Evolutionary conservation across 2,113 vertebrate species (phyloP).

Genomic region (Saiga tatarica): DNA sequence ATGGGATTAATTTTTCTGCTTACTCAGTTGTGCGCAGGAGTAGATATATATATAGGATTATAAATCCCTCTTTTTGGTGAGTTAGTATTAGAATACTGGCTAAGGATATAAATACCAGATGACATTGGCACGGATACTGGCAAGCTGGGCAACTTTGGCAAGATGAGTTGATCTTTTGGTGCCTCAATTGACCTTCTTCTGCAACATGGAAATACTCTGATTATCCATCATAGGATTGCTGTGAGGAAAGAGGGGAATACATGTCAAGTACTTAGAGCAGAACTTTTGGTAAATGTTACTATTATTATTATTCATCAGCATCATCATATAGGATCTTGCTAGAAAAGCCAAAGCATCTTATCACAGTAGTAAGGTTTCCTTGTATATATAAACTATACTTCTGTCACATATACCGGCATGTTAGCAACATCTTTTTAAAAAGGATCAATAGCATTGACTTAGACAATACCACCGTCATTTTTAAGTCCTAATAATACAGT

Average conservation of each 20-base stretch:
- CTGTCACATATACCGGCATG: neutral
- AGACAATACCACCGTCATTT: neutral
- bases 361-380: neutral
- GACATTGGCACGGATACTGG: neutral
- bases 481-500: neutral
- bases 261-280: neutral
- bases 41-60: conserved; percentile 1
- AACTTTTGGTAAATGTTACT: neutral
- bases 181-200: neutral
- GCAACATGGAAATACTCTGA: neutral
- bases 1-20: conserved; percentile 14
- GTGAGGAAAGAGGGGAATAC: neutral
- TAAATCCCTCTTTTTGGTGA: conserved; percentile 17
- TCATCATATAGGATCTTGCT: neutral
- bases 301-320: neutral
- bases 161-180: neutral
- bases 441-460: neutral
- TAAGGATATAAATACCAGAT: neutral
- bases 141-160: neutral
- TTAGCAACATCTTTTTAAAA: neutral
- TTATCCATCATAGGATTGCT: neutral
- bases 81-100: neutral
- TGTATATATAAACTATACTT: neutral
- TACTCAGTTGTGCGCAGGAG: conserved; percentile 39
- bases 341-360: neutral